Conservation (phyloP, 2,113 vertebrate genomes). For the Montifringilla adamsi region DNA sequence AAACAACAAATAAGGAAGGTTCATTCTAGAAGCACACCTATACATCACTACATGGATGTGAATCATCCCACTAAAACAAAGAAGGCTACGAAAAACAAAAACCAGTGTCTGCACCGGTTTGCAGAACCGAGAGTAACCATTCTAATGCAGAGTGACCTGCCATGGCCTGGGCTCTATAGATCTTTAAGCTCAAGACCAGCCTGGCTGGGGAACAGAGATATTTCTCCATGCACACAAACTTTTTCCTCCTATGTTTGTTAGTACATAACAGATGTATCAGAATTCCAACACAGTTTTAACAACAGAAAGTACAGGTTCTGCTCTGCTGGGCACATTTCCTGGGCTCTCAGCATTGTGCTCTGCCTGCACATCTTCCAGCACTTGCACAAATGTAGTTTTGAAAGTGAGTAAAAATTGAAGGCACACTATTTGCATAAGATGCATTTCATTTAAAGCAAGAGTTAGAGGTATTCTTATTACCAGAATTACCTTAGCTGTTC, state of each 20-base stretch:
- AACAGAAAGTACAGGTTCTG: neutral
- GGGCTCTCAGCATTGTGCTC: neutral
- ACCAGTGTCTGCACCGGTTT: neutral
- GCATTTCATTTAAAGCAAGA: neutral
- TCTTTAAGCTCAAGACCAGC: neutral
- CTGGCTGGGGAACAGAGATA: neutral
- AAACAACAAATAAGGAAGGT: neutral
- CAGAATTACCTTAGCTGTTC: neutral
- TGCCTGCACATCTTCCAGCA: neutral
- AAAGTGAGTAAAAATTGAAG: neutral
- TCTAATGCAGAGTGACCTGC: neutral
- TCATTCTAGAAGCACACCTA: neutral
- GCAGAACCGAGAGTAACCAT: neutral
- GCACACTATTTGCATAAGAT: neutral
- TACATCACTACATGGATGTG: neutral
- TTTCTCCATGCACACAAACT: neutral
- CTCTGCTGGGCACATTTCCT: neutral
- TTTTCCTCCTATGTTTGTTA: neutral
- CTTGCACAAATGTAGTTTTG: fast-evolving
- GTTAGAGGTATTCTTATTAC: neutral
- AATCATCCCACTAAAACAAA: neutral
- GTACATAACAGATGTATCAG: neutral
- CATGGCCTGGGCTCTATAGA: neutral
- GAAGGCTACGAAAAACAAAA: neutral
- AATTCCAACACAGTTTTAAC: neutral